Evolutionary conservation across 2,888 invertebrate species (phyloP), one percentile per base, ranked within the genome.

Genomic region (Chydorus sphaericus): DNA sequence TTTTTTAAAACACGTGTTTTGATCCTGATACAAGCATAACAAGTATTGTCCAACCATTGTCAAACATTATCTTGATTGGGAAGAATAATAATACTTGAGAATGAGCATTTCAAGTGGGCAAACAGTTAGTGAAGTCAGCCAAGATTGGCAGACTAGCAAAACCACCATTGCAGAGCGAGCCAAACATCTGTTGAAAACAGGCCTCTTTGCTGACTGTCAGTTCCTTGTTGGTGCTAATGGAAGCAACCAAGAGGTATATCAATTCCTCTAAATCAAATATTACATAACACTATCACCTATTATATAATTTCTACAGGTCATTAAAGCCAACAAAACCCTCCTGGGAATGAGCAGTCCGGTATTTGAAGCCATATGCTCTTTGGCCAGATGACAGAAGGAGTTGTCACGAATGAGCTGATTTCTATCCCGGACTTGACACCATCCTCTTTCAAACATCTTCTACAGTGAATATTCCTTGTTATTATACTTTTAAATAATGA

Each of bases 351-450:
- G 86, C 0, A 87, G 87, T 60, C 88, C 88, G 0, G 88, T 89
- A 0, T 89, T 89, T 65, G 87, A 88, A 65, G 83, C 85, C 0
- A 89, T n/a, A n/a, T 89, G 88, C 88, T 89, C 66, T 87, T 76
- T 65, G 88, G 88, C 0, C 83, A 83, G 26, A 80, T 88, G 76
- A 81, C 86, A 1, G 86, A 88, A 64, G 82, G 83, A 62, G n/a
- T n/a, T n/a, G n/a, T n/a, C n/a, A n/a, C n/a, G n/a, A 59, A 31
- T 7, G 20, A 60, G 44, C 83, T 85, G 0, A 86, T 89, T 62
- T 78, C 80, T 1, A 87, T 89, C 62, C 75, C 83, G 33, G 88
- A 89, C 68, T 85, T 88, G 1, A 86, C 86, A 67, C 86, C 88
- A 4, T 86, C 88, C 62, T 87, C 88, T 1, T 89, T 89, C 63